Evolutionary conservation across 2,113 vertebrate species (phyloP).

Genomic region (Pelvicachromis taeniatus): DNA sequence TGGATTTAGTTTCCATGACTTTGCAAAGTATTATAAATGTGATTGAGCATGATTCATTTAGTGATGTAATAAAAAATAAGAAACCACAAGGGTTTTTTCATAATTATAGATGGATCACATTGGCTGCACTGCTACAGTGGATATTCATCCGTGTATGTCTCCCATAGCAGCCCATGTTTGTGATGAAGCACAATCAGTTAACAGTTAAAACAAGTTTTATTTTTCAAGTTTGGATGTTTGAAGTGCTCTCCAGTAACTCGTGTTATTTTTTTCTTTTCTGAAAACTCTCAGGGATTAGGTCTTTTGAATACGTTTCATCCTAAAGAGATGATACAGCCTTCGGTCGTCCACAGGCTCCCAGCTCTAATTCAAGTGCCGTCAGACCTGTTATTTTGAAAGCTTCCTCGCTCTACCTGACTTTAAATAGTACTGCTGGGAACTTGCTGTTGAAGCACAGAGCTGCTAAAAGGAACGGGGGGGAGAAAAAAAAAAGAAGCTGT

Average conservation of each 20-base stretch:
- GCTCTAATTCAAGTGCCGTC: constrained; percentile 18
- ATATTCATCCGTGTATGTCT: not conserved
- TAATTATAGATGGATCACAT: not conserved
- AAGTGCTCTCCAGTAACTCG: not conserved
- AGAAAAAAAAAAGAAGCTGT: not conserved
- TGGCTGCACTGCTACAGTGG: not conserved
- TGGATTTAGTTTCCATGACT: not conserved
- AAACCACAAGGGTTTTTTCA: not conserved
- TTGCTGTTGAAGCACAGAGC: not conserved
- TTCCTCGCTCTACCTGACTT: constrained; percentile 8
- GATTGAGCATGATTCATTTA: not conserved
- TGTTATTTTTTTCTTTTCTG: not conserved
- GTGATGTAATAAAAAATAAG: not conserved
- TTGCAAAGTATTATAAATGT: not conserved
- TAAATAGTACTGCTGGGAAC: not conserved
- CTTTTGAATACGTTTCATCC: constrained; percentile 17
- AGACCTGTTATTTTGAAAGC: constrained; percentile 16
- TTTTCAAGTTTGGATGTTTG: not conserved
- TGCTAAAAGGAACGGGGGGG: not conserved
- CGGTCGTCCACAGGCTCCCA: constrained; percentile 1
- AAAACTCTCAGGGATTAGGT: constrained; percentile 23
- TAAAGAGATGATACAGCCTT: constrained; percentile 19
- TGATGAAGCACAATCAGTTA: not conserved
- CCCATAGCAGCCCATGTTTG: not conserved
- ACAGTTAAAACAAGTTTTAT: not conserved